Conservation (phyloP, 2,888 invertebrate species). For the Dyspetes luteomarginatus region DNA sequence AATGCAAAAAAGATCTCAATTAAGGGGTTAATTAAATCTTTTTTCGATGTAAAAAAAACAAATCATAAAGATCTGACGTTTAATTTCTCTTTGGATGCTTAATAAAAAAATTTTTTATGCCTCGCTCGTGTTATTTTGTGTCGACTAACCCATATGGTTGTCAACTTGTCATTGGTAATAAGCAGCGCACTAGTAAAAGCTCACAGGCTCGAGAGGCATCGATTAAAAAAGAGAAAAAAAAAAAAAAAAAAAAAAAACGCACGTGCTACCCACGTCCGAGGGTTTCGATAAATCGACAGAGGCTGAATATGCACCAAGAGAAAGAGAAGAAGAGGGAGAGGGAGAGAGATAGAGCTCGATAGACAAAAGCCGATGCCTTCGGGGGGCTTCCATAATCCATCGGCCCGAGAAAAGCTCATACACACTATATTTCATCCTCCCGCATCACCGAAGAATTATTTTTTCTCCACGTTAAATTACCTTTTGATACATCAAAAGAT, state of each 20-base stretch:
- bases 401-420: slow-evolving; percentile 72
- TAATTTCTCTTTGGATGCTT: too few species aligned
- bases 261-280: slow-evolving; percentile 27
- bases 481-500: too few species aligned
- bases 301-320: slow-evolving; percentile 22
- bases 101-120: too few species aligned
- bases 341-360: slow-evolving; percentile 58
- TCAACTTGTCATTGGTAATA: slow-evolving; percentile 46
- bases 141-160: too few species aligned
- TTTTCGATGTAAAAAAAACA: too few species aligned
- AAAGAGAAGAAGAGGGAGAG: slow-evolving; percentile 70
- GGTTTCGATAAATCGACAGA: slow-evolving; percentile 74
- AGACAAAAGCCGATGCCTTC: slow-evolving; percentile 64
- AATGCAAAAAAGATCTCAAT: too few species aligned
- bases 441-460: slow-evolving; percentile 23
- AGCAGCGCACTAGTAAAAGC: slow-evolving; percentile 24
- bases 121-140: slow-evolving; percentile 17
- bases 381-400: slow-evolving; percentile 79
- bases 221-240: slow-evolving; percentile 70
- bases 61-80: too few species aligned
- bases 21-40: too few species aligned
- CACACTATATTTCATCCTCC: slow-evolving; percentile 49
- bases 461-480: background rate
- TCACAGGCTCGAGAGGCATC: slow-evolving; percentile 56
- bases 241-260: slow-evolving; percentile 45